Percentiles rank a stretch among this genome's conserved stretches.
These are phyloP conservation scores for Drosophila repleta DNA, from an alignment of 1,140 invertebrate species.

Conservation along the genomic window DNA sequence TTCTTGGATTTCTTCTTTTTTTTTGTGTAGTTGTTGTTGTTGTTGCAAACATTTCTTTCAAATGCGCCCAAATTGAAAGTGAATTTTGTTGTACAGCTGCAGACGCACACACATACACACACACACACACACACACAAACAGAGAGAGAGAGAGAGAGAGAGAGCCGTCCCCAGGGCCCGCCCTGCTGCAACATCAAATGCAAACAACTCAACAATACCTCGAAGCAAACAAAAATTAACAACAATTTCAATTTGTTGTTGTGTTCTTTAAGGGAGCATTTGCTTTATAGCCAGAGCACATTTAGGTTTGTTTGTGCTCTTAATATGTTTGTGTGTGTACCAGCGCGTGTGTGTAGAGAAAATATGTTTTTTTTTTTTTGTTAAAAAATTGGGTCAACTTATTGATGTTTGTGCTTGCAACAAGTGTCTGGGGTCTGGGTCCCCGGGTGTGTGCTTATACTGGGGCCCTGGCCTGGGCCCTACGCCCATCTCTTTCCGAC, in stretches of 20 bases:
- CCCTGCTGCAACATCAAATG: slow-evolving; percentile 27
- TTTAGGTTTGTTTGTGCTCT: slow-evolving; percentile 68
- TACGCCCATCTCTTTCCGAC: slow-evolving; percentile 62
- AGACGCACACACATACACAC: slow-evolving; percentile 8
- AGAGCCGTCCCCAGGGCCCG: not conserved
- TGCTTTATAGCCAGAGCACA: slow-evolving; percentile 70
- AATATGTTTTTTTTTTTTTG: slow-evolving; percentile 33
- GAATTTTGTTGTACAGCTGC: slow-evolving; percentile 71
- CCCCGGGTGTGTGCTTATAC: slow-evolving; percentile 12
- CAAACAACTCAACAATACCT: slow-evolving; percentile 76
- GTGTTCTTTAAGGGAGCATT: slow-evolving; percentile 53
- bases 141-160: no score
- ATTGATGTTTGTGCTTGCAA: slow-evolving; percentile 73
- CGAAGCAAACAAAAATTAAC: slow-evolving; percentile 75
- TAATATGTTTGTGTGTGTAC: not conserved
- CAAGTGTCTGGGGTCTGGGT: slow-evolving; percentile 71
- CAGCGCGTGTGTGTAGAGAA: slow-evolving; percentile 39
- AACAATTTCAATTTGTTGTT: slow-evolving; percentile 71
- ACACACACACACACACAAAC: not conserved
- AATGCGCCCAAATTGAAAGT: slow-evolving; percentile 74
- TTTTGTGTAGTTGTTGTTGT: slow-evolving; percentile 18
- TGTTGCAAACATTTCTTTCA: slow-evolving; percentile 61
- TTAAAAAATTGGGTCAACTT: slow-evolving; percentile 75
- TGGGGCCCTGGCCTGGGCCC: slow-evolving; percentile 5
- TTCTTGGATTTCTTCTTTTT: slow-evolving; percentile 12